Conservation (phyloP, 2,888 invertebrate genomes). For the Troides oblongomaculatus region DNA sequence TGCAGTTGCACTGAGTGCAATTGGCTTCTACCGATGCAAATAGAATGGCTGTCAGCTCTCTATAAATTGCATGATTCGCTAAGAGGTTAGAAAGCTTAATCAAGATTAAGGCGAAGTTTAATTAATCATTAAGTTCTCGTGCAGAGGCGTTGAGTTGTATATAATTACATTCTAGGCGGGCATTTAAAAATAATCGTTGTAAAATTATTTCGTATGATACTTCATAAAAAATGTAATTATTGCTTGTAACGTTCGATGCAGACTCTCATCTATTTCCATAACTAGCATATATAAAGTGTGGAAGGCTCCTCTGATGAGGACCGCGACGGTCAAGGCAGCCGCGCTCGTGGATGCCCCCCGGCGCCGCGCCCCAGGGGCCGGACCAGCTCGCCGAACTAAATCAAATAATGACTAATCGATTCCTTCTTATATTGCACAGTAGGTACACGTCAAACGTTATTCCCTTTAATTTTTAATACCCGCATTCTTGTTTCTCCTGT, state of each 20-base stretch:
- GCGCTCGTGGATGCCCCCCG: constrained; percentile 72
- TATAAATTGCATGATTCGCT: constrained; percentile 8
- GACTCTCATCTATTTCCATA: constrained; percentile 55
- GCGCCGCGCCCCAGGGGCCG: constrained; percentile 68
- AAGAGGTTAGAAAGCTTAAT: background rate
- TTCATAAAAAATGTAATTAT: constrained; percentile 27
- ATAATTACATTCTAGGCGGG: background rate
- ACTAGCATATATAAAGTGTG: constrained; percentile 70
- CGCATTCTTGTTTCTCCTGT: constrained; percentile 61
- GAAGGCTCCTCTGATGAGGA: constrained; percentile 74
- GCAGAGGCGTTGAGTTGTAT: background rate
- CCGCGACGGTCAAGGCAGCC: constrained; percentile 55
- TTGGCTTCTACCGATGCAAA: constrained; percentile 31
- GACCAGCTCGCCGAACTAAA: constrained; percentile 73
- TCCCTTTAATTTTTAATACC: constrained; percentile 73
- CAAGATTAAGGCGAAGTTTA: background rate
- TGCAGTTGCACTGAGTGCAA: constrained; percentile 59
- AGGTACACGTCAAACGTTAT: constrained; percentile 79
- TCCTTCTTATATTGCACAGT: constrained; percentile 79
- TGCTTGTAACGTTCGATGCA: constrained; percentile 35
- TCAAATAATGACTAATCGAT: constrained; percentile 81
- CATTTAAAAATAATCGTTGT: background rate
- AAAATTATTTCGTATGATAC: background rate
- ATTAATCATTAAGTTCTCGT: background rate
- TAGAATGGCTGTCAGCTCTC: constrained; percentile 4